phyloP scores from a whole-genome alignment of 2,888 invertebrate species.

The Taenaris catops region DNA sequence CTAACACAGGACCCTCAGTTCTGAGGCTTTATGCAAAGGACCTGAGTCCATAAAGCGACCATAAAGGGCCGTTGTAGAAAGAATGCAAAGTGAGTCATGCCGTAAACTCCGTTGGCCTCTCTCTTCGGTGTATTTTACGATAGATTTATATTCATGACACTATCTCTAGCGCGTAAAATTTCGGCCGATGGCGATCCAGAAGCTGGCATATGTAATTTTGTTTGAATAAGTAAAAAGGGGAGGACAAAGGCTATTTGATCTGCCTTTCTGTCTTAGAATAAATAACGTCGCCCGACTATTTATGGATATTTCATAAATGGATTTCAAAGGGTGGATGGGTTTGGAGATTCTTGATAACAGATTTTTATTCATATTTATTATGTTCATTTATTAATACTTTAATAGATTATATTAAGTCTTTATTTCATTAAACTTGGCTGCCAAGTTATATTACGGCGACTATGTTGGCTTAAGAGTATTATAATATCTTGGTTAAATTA shows the following conservation, averaged over 20 bases:
- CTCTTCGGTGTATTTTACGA: conserved; percentile 72
- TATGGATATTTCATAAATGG: conserved; percentile 71
- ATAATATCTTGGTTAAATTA: too few species aligned
- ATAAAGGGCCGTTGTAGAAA: conserved; percentile 70
- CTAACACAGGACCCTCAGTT: conserved; percentile 33
- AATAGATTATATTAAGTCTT: too few species aligned
- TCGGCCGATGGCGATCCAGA: conserved; percentile 76
- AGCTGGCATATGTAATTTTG: conserved; percentile 79
- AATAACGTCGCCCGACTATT: conserved; percentile 63
- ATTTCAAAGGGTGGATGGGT: conserved; percentile 61
- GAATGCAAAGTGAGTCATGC: conserved; percentile 77
- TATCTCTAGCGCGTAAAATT: conserved; percentile 77
- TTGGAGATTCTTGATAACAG: conserved; percentile 53
- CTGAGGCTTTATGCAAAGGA: conserved; percentile 69
- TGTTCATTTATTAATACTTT: background rate
- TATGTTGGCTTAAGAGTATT: too few species aligned
- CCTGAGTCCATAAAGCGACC: conserved; percentile 71
- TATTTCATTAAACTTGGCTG: too few species aligned
- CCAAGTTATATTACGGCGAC: too few species aligned
- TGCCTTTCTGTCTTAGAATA: conserved; percentile 59
- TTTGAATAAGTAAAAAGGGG: conserved; percentile 78
- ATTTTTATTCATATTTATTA: conserved; percentile 1
- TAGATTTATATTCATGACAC: conserved; percentile 80
- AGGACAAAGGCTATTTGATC: conserved; percentile 79
- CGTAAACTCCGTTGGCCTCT: conserved; percentile 63